A percentile compares a stretch with the other conserved stretches of the same genome.
phyloP scores from a whole-genome alignment of 2,888 invertebrate species.

The Panzeria rudis region DNA sequence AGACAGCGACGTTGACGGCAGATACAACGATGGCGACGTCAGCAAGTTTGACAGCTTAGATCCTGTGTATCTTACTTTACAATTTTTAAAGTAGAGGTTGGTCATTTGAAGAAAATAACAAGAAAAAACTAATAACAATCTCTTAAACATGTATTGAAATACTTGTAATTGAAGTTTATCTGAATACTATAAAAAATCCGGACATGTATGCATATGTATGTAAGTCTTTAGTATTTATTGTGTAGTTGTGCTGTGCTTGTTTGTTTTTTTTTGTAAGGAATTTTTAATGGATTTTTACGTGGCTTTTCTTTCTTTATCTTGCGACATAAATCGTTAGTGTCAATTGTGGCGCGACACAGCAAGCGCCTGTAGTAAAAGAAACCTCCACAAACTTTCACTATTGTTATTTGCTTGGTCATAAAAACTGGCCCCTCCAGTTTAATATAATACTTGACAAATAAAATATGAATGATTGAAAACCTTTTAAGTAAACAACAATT shows the following conservation, averaged over 20 bases:
- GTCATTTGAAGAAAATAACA: constrained; percentile 8
- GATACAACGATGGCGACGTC: constrained; percentile 53
- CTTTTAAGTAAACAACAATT: constrained; percentile 57
- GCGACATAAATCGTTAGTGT: constrained; percentile 69
- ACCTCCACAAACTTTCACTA: constrained; percentile 64
- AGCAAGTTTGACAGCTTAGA: constrained; percentile 65
- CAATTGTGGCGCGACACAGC: constrained; percentile 68
- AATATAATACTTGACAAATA: not conserved
- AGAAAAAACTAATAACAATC: constrained; percentile 38
- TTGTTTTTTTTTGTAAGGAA: constrained; percentile 41
- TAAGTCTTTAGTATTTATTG: constrained; percentile 26
- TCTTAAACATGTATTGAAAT: constrained; percentile 62
- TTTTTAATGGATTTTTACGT: constrained; percentile 60
- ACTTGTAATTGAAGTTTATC: constrained; percentile 70
- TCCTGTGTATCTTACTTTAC: constrained; percentile 21
- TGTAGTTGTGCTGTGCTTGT: constrained; percentile 6
- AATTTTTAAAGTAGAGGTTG: not conserved
- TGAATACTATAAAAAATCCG: constrained; percentile 28
- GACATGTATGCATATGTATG: not conserved
- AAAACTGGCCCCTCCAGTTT: constrained; percentile 52
- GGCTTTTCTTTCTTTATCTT: constrained; percentile 66
- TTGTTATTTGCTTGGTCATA: constrained; percentile 51
- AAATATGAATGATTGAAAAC: constrained; percentile 62
- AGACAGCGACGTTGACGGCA: constrained; percentile 55
- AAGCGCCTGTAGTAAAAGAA: constrained; percentile 53